phyloP scores from a whole-genome alignment of 2,888 invertebrate genomes.

The Drosophila mettleri region DNA sequence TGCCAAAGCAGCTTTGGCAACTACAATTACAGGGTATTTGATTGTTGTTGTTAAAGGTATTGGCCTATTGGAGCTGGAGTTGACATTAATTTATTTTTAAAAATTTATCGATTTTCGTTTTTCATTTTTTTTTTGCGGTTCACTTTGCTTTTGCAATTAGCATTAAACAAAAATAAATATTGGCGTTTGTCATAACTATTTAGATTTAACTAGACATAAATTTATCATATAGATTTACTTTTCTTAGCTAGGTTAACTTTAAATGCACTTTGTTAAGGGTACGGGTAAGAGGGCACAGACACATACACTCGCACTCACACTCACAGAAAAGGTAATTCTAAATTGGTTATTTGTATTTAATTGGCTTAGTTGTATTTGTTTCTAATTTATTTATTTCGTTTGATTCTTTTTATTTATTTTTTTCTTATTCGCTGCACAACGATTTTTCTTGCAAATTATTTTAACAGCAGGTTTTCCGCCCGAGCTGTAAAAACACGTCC shows the following conservation, averaged over 20 bases:
- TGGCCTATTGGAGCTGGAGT: constrained; percentile 12
- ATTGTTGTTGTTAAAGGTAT: constrained; percentile 7
- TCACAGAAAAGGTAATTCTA: constrained; percentile 5
- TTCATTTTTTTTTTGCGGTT: constrained; percentile 12
- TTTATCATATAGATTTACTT: constrained; percentile 11
- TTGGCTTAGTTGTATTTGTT: constrained; percentile 41
- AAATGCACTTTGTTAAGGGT: constrained; percentile 55
- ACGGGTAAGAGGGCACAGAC: constrained; percentile 19
- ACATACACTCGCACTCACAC: constrained; percentile 1
- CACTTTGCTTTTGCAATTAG: constrained; percentile 23
- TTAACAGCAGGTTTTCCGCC: constrained; percentile 30
- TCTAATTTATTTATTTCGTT: constrained; percentile 33
- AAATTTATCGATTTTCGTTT: constrained; percentile 55
- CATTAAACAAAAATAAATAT: constrained; percentile 14
- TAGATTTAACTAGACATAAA: constrained; percentile 11
- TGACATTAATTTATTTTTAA: constrained; percentile 39
- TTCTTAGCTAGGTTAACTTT: constrained; percentile 22
- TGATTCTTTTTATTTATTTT: neutral
- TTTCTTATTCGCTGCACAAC: constrained; percentile 14
- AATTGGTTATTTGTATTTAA: constrained; percentile 18
- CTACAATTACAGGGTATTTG: neutral
- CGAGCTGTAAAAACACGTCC: constrained; percentile 73
- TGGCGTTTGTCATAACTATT: constrained; percentile 8
- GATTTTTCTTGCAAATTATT: constrained; percentile 48
- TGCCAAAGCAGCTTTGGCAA: constrained; percentile 11